Conservation (phyloP, 2,797 vertebrate species). For the Serranus cabrilla region DNA sequence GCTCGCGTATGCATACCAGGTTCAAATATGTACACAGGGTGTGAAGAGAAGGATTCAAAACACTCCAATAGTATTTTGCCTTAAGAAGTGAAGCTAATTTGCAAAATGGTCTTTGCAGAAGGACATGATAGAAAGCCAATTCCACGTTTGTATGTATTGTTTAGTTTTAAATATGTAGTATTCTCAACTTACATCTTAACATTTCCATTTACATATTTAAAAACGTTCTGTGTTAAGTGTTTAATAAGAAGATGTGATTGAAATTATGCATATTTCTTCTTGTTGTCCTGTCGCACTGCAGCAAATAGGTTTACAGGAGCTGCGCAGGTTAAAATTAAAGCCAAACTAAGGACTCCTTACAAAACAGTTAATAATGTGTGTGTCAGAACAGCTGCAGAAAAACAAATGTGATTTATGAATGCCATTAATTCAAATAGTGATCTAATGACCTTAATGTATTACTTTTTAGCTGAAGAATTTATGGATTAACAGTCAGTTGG, state of each 20-base stretch:
- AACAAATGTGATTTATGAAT: constrained; percentile 20
- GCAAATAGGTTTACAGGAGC: too few relatives aligned
- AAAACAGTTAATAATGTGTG: neutral
- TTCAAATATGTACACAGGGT: constrained; percentile 24
- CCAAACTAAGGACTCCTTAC: constrained; percentile 6
- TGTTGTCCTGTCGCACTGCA: too few relatives aligned
- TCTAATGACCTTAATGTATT: constrained; percentile 2
- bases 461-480: constrained; percentile 19
- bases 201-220: too few relatives aligned
- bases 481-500: constrained; percentile 15
- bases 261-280: neutral
- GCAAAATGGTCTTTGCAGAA: constrained; percentile 8
- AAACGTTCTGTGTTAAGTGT: too few relatives aligned
- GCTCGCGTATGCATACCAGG: neutral
- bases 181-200: constrained; percentile 7
- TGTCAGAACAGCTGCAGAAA: constrained; percentile 15
- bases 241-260: neutral
- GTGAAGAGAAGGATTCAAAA: constrained; percentile 20
- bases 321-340: neutral
- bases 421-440: constrained; percentile 10
- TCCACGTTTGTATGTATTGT: neutral
- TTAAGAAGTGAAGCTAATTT: constrained; percentile 29
- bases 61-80: constrained; percentile 17
- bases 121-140: neutral
- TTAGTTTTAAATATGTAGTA: constrained; percentile 12